Base-by-base conservation (phyloP, 2,888 invertebrate species). In the Xestia ashworthii region DNA sequence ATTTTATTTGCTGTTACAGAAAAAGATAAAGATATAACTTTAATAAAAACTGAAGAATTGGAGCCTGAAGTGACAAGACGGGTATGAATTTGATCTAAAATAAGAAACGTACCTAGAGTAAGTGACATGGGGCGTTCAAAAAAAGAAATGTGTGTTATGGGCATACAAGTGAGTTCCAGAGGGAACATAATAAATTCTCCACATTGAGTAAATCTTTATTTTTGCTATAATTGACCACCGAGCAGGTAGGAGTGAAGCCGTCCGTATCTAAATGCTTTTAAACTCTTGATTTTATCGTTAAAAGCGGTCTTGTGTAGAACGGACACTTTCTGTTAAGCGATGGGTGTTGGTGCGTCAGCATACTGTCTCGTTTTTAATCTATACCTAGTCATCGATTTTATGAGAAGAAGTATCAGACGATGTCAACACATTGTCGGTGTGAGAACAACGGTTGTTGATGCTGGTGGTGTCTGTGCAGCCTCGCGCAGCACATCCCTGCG, bases 391-490 rank as follows among this genome's bases (percentile, higher is more conserved):
- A 68, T 50, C 11, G 19, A 44, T n/a, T 50, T 22, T 46, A 4
- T 38, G 5, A 44, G 32, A 70, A 70, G 41, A 44, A 60, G 41
- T 8, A 50, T 16, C 41, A 50, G 69, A 50, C 48, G 22, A 32
- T 11, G 58, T 60, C n/a, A 44, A 60, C 60, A 60, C n/a, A 44
- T 60, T 32, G 60, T 41, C 69, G 12, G n/a, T 16, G 46, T 38
- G 50, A 64, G 64, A 71, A 78, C 72, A 80, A 55, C 80, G 80
- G 25, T 25, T 41, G 64, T 46, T 58, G 58, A 14, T 58, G 46
- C 25, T 25, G 64, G 50, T 25, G 58, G 62, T 38, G 46, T 70
- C 22, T 41, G 66, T 60, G 19, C 62, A 76, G 5, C 25, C n/a
- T 60, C 14, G 16, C 55, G 19, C 5, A 48, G 38, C 48, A n/a